phyloP scores from a whole-genome alignment of 2,113 vertebrate species.

The Microtus pennsylvanicus region DNA sequence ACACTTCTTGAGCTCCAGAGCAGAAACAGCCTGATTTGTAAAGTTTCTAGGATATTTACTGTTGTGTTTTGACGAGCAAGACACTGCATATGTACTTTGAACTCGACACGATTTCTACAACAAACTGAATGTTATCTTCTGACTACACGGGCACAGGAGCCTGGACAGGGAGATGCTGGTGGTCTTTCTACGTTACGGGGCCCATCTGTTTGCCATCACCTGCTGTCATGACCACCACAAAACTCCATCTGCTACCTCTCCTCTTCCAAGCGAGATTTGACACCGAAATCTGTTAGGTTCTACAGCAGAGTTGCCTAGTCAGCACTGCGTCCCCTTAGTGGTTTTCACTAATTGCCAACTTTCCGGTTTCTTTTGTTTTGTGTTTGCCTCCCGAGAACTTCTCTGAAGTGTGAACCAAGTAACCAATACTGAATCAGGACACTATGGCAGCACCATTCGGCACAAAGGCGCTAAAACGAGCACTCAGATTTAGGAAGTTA shows the following conservation, averaged over 20 bases:
- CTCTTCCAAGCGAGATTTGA: slow-evolving; percentile 72
- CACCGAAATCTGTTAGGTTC: slow-evolving; percentile 36
- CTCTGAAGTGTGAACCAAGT: background rate
- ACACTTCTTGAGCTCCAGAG: background rate
- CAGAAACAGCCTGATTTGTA: background rate
- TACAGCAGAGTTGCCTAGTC: slow-evolving; percentile 41
- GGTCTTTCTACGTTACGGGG: slow-evolving; percentile 60
- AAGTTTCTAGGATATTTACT: background rate
- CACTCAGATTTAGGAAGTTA: slow-evolving; percentile 9
- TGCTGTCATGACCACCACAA: slow-evolving; percentile 60
- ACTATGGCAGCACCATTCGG: background rate
- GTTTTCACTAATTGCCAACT: slow-evolving; percentile 51
- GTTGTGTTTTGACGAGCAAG: background rate
- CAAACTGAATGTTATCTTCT: background rate
- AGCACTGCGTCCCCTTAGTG: slow-evolving; percentile 46
- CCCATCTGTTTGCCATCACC: slow-evolving; percentile 78
- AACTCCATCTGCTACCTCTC: slow-evolving; percentile 74
- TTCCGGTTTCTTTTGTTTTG: slow-evolving; percentile 24
- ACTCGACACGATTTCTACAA: background rate
- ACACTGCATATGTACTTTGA: background rate
- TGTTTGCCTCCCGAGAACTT: background rate
- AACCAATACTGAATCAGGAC: background rate
- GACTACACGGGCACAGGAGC: background rate
- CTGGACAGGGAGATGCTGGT: slow-evolving; percentile 51
- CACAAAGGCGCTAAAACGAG: background rate